A percentile compares a stretch with the other conserved stretches of the same genome.
Conservation (phyloP, 2,888 invertebrate genomes). For the Neoscelio sp. region DNA sequence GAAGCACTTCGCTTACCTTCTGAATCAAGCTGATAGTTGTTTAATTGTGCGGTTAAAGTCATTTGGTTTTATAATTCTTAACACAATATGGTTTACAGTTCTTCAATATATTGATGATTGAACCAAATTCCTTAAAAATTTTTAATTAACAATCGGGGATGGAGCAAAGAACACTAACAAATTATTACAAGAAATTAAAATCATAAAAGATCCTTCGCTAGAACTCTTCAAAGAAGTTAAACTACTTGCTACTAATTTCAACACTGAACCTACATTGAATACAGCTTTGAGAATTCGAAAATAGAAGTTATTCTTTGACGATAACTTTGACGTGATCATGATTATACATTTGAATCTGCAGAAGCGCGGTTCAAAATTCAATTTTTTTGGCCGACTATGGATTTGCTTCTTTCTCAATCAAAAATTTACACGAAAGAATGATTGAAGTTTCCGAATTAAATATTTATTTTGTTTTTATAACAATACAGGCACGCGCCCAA, state of each 20-base stretch:
- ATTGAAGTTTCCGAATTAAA: not conserved
- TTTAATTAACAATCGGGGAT: conserved; percentile 2
- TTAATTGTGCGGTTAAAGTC: not conserved
- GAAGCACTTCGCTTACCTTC: conserved; percentile 14
- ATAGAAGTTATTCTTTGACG: conserved; percentile 6
- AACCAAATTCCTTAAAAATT: not conserved
- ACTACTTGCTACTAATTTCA: not conserved
- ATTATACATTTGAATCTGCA: conserved; percentile 3
- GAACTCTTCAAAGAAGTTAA: not conserved
- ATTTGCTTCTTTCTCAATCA: conserved; percentile 1
- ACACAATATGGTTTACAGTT: conserved; percentile 11
- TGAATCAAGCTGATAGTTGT: conserved; percentile 23
- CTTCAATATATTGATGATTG: conserved; percentile 2
- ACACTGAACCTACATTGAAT: not conserved
- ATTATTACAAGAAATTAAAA: not conserved
- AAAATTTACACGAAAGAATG: conserved; percentile 4
- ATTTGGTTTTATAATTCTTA: conserved; percentile 24
- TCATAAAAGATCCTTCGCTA: conserved; percentile 13
- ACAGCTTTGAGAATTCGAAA: no score
- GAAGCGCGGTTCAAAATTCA: conserved; percentile 9
- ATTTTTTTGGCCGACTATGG: conserved; percentile 16
- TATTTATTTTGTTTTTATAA: no score
- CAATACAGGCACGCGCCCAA: no score
- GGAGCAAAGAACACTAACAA: not conserved
- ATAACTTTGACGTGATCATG: not conserved